Evolutionary conservation across 53 echinoderm and acorn worm genomes (phyloP).

Genomic region (Holothuria scabra): DNA sequence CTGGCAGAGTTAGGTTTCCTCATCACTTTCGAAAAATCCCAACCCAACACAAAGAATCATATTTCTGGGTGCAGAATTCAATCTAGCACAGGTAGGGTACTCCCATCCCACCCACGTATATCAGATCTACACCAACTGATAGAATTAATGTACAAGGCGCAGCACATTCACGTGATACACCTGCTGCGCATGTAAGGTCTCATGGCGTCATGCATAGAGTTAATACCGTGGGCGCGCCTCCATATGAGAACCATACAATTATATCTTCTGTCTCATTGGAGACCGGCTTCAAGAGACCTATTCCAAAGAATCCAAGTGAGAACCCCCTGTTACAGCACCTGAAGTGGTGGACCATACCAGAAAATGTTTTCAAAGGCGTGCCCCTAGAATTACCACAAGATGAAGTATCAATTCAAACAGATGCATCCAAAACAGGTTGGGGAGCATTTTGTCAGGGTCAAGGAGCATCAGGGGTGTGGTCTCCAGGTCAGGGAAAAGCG

Average conservation of each 20-base stretch:
- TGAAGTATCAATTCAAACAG: neutral
- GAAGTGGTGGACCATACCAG: conserved; percentile 3
- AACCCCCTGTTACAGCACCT: neutral
- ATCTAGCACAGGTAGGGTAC: too few relatives aligned
- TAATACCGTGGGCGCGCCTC: neutral
- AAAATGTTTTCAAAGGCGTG: conserved; percentile 11
- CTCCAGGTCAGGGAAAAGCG: neutral
- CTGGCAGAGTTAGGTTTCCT: too few relatives aligned
- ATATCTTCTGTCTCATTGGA: conserved; percentile 9
- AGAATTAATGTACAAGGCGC: too few relatives aligned
- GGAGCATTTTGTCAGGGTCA: conserved; percentile 2
- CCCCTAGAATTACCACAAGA: neutral
- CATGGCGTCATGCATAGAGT: too few relatives aligned
- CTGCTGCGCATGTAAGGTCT: too few relatives aligned
- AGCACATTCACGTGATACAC: too few relatives aligned
- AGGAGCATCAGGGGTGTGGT: conserved; percentile 9
- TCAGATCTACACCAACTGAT: too few relatives aligned
- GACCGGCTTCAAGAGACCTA: too few relatives aligned
- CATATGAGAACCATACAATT: conserved; percentile 42
- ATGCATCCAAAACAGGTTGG: conserved; percentile 53
- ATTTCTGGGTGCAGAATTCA: too few relatives aligned
- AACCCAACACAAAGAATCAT: too few relatives aligned
- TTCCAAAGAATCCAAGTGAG: neutral
- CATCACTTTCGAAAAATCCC: too few relatives aligned
- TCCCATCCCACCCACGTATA: too few relatives aligned